phyloP scores from a whole-genome alignment of 2,113 vertebrate genomes.

The Mormyrus iriodes region DNA sequence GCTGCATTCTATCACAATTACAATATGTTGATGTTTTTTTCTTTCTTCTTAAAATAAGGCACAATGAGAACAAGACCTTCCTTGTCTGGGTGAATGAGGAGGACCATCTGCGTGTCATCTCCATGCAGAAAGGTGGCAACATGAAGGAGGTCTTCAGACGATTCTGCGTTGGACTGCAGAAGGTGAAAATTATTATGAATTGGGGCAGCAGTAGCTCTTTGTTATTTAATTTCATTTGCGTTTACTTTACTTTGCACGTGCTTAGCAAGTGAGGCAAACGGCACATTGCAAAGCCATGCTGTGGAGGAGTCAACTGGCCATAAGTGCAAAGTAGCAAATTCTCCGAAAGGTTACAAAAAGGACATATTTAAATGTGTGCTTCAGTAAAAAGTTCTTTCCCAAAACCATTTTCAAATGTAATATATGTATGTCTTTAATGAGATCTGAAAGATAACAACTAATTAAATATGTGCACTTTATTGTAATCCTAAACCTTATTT shows the following conservation, averaged over 20 bases:
- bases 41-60: slow-evolving; percentile 54
- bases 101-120: slow-evolving; percentile 89
- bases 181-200: slow-evolving; percentile 52
- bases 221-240: background rate
- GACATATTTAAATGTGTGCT: background rate
- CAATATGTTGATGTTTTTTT: background rate
- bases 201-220: background rate
- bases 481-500: background rate
- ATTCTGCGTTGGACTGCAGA: slow-evolving; percentile 86
- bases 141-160: slow-evolving; percentile 93
- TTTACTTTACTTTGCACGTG: too few species aligned
- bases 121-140: slow-evolving; percentile 87
- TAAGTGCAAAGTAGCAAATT: background rate
- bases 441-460: background rate
- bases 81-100: slow-evolving; percentile 95
- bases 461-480: background rate
- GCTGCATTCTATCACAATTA: background rate
- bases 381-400: background rate
- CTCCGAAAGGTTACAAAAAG: background rate
- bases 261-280: background rate
- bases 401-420: background rate
- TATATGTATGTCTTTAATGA: background rate
- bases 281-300: background rate
- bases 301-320: background rate
- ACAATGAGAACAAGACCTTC: slow-evolving; percentile 87